A percentile compares a stretch with the other conserved stretches of the same genome.
These are phyloP conservation scores for Cordylochernes scorpioides DNA, from an alignment of 2,888 invertebrate species.

Conservation along the genomic window DNA sequence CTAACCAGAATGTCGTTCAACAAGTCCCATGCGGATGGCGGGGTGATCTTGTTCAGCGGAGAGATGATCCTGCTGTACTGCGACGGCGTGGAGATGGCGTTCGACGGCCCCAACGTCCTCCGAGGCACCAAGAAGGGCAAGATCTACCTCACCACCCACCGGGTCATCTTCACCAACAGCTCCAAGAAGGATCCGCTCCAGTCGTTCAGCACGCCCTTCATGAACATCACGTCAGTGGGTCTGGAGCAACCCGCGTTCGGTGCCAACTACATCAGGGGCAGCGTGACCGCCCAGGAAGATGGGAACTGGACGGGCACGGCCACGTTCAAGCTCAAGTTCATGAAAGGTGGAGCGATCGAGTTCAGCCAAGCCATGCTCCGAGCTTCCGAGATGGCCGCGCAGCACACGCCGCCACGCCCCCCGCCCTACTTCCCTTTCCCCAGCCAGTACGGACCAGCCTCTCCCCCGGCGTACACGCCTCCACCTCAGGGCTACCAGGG, in stretches of 20 bases:
- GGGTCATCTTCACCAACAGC: constrained; percentile 64
- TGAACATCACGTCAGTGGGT: constrained; percentile 31
- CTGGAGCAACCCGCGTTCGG: constrained; percentile 93
- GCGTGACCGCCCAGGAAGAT: constrained; percentile 70
- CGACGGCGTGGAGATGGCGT: constrained; percentile 69
- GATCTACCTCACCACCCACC: constrained; percentile 79
- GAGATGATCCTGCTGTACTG: constrained; percentile 68
- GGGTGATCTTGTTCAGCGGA: too few species aligned
- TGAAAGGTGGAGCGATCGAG: constrained; percentile 93
- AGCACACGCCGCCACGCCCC: too few species aligned
- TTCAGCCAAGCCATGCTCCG: constrained; percentile 85
- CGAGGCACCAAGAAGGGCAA: constrained; percentile 52
- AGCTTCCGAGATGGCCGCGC: constrained; percentile 39
- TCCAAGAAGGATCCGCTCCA: constrained; percentile 47
- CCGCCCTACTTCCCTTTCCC: too few species aligned
- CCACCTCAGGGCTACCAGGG: too few species aligned
- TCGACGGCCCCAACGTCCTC: constrained; percentile 45
- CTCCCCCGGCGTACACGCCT: too few species aligned
- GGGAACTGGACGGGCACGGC: constrained; percentile 69
- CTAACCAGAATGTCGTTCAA: too few species aligned
- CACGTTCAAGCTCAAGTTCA: constrained; percentile 81
- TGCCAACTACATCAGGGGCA: constrained; percentile 88
- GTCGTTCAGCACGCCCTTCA: constrained; percentile 88
- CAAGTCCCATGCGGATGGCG: too few species aligned
- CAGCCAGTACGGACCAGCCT: too few species aligned